Conservation (phyloP, 2,113 vertebrate genomes). For the Catagonus wagneri region DNA sequence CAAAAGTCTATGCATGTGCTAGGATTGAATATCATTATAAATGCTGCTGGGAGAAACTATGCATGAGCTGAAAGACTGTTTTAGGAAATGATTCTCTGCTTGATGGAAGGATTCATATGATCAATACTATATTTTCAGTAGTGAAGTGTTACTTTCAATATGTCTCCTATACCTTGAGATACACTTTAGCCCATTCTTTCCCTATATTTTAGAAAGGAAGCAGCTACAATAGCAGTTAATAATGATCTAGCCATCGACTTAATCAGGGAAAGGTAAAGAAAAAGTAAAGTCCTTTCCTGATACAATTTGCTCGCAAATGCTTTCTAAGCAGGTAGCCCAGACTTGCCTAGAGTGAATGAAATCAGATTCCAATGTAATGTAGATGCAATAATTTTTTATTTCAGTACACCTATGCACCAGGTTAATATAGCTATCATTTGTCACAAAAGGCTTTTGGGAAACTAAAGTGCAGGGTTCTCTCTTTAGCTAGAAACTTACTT, state of each 20-base stretch:
- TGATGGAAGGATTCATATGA: not conserved
- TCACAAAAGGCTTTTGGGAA: constrained; percentile 71
- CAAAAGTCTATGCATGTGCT: not conserved
- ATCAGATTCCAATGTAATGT: not conserved
- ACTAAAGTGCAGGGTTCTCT: constrained; percentile 49
- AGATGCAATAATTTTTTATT: constrained; percentile 69
- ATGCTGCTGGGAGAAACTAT: not conserved
- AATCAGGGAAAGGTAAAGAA: not conserved
- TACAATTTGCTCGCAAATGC: constrained; percentile 53
- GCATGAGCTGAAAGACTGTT: not conserved
- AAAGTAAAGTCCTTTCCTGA: not conserved
- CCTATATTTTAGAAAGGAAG: constrained; percentile 34
- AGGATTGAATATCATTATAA: not conserved
- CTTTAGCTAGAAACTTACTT: constrained; percentile 54
- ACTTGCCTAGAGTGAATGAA: constrained; percentile 43
- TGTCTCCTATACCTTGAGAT: not conserved
- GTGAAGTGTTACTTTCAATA: constrained; percentile 11
- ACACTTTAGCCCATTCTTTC: not conserved
- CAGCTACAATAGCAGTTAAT: constrained; percentile 49
- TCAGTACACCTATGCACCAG: constrained; percentile 35
- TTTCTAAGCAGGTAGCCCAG: constrained; percentile 29
- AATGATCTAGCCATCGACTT: constrained; percentile 19
- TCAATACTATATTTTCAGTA: not conserved
- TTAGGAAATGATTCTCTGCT: constrained; percentile 38
- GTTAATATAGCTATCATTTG: constrained; percentile 74